Percentiles rank a stretch among this genome's conserved stretches.
phyloP scores from a whole-genome alignment of 2,888 invertebrate genomes.

The Amphipoea lucens region DNA sequence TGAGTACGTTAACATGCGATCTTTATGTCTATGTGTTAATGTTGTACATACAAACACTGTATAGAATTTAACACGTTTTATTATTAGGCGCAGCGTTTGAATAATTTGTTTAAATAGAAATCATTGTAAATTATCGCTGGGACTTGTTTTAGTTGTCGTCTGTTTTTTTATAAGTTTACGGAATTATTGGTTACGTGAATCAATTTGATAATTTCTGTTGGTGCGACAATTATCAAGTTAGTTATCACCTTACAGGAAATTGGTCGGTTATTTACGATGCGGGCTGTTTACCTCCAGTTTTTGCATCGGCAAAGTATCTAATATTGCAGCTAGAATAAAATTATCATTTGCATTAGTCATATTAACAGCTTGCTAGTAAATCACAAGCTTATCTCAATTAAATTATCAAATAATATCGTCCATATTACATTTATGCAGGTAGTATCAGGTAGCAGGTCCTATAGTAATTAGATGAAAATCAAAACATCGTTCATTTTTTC shows the following conservation, averaged over 20 bases:
- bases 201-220: slow-evolving; percentile 30
- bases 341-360: slow-evolving; percentile 37
- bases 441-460: neutral
- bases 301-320: slow-evolving; percentile 17
- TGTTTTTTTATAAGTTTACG: slow-evolving; percentile 9
- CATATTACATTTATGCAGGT: neutral
- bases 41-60: slow-evolving; percentile 60
- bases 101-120: slow-evolving; percentile 61
- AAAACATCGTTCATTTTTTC: neutral
- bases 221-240: neutral
- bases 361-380: slow-evolving; percentile 25
- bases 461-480: neutral
- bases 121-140: slow-evolving; percentile 46
- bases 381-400: slow-evolving; percentile 25
- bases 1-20: slow-evolving; percentile 61
- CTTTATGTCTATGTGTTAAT: slow-evolving; percentile 65
- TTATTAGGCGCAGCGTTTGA: slow-evolving; percentile 52
- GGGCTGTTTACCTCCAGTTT: slow-evolving; percentile 35
- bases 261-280: slow-evolving; percentile 39
- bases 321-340: slow-evolving; percentile 26
- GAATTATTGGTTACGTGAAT: slow-evolving; percentile 1
- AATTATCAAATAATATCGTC: slow-evolving; percentile 24
- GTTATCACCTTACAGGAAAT: slow-evolving; percentile 31
- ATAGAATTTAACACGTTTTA: slow-evolving; percentile 55
- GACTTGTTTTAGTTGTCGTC: slow-evolving; percentile 21